Conservation (phyloP, 2,888 invertebrate species). For the Acanthoscelides obtectus region DNA sequence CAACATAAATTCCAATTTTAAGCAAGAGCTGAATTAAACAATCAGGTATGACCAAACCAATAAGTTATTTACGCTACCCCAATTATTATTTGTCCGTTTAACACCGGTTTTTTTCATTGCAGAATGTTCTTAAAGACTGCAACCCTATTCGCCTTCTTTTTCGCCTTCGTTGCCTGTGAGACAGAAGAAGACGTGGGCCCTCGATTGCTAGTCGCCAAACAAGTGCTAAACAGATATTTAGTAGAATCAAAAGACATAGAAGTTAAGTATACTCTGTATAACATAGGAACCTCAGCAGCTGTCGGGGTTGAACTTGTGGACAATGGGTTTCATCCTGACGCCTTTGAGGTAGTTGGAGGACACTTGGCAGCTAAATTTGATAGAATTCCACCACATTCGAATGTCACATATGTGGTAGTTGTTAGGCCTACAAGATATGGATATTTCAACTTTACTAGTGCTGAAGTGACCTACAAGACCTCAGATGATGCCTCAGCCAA, state of each 20-base stretch:
- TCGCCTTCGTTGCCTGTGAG: slow-evolving; percentile 10
- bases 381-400: slow-evolving; percentile 87
- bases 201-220: slow-evolving; percentile 84
- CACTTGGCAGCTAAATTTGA: slow-evolving; percentile 78
- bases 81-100: background rate
- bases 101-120: background rate
- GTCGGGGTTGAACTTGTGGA: slow-evolving; percentile 85
- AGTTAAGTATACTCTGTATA: slow-evolving; percentile 90
- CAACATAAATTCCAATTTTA: background rate
- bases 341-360: slow-evolving; percentile 87
- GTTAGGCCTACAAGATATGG: slow-evolving; percentile 86
- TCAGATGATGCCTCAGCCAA: slow-evolving; percentile 53
- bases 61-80: background rate
- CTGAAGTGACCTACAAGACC: slow-evolving; percentile 83
- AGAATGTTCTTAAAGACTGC: background rate
- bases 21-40: background rate
- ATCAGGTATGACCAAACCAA: background rate
- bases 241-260: slow-evolving; percentile 96
- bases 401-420: slow-evolving; percentile 90
- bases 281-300: slow-evolving; percentile 89
- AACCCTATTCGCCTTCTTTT: background rate
- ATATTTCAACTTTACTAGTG: slow-evolving; percentile 95
- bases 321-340: slow-evolving; percentile 86
- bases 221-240: slow-evolving; percentile 90
- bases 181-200: slow-evolving; percentile 70